Evolutionary conservation across 2,113 vertebrate species (phyloP).

Genomic region (Engystomops pustulosus): DNA sequence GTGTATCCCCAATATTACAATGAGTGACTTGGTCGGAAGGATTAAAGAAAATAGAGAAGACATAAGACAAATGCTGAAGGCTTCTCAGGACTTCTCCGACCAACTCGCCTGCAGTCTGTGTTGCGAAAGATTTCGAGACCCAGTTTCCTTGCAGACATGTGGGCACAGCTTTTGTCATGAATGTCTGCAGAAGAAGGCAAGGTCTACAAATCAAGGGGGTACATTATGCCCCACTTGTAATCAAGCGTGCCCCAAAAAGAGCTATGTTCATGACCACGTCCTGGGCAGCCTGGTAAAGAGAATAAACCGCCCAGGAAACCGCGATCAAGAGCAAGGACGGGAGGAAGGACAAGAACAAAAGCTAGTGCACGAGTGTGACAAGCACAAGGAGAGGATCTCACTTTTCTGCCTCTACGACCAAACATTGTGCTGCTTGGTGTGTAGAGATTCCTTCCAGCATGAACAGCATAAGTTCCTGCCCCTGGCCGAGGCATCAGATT

Average conservation of each 20-base stretch:
- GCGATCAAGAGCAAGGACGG: too few relatives aligned
- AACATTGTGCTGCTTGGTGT: conserved; percentile 86
- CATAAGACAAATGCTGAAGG: not conserved
- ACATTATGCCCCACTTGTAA: not conserved
- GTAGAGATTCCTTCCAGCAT: conserved; percentile 85
- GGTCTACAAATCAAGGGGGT: not conserved
- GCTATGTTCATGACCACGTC: conserved; percentile 70
- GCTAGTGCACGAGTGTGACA: not conserved
- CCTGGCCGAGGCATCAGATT: not conserved
- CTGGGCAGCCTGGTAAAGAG: conserved; percentile 87
- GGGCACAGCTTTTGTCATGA: not conserved
- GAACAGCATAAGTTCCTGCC: conserved; percentile 81
- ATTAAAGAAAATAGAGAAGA: not conserved
- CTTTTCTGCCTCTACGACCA: conserved; percentile 90
- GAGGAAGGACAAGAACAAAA: not conserved
- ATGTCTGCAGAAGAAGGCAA: not conserved
- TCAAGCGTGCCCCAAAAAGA: not conserved
- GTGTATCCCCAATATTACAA: not conserved
- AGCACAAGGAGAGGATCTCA: conserved; percentile 85
- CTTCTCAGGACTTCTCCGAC: not conserved
- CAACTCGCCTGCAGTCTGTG: not conserved
- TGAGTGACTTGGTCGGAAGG: not conserved
- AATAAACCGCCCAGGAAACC: conserved; percentile 67
- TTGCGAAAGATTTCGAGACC: not conserved
- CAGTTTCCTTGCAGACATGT: not conserved